Percentiles rank a stretch among this genome's conserved stretches.
These are phyloP conservation scores for Rhodophaea formosa DNA, from an alignment of 2,888 invertebrate genomes.

Conservation along the genomic window DNA sequence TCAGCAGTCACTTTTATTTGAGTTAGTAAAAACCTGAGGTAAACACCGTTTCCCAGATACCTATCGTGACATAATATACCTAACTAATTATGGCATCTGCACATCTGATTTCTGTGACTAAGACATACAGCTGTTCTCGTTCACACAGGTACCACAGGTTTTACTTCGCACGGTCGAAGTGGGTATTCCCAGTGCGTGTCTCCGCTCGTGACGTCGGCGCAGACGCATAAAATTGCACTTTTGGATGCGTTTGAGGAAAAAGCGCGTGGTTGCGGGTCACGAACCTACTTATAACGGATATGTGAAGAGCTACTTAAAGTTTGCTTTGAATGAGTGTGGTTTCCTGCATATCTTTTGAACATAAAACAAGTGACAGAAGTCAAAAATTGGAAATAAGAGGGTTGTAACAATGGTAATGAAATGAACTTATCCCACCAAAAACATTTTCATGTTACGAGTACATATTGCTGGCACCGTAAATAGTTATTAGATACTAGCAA, in stretches of 20 bases:
- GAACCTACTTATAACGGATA: slow-evolving; percentile 8
- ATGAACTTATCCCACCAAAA: neutral
- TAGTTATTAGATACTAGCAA: too few species aligned
- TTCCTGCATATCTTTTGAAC: neutral
- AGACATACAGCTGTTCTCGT: neutral
- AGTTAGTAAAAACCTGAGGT: too few species aligned
- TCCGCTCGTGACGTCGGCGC: slow-evolving; percentile 1
- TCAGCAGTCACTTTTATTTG: too few species aligned
- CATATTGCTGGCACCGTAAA: too few species aligned
- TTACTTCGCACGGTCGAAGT: slow-evolving; percentile 8
- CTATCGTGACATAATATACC: too few species aligned
- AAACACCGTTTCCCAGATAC: too few species aligned
- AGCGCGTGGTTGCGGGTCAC: neutral
- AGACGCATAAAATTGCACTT: neutral
- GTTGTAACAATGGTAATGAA: neutral
- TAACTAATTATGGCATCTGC: too few species aligned
- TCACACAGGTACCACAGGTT: neutral
- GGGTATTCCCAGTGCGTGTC: slow-evolving; percentile 1
- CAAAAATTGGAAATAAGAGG: too few species aligned
- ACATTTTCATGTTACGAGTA: too few species aligned
- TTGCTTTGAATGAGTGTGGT: neutral
- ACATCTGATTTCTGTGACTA: neutral
- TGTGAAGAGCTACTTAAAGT: too few species aligned
- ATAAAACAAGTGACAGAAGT: neutral
- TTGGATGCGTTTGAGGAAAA: slow-evolving; percentile 6